Evolutionary conservation across 2,797 vertebrate species (phyloP), one percentile per base, ranked within the genome.

Genomic region (Sebastes taczanowskii): DNA sequence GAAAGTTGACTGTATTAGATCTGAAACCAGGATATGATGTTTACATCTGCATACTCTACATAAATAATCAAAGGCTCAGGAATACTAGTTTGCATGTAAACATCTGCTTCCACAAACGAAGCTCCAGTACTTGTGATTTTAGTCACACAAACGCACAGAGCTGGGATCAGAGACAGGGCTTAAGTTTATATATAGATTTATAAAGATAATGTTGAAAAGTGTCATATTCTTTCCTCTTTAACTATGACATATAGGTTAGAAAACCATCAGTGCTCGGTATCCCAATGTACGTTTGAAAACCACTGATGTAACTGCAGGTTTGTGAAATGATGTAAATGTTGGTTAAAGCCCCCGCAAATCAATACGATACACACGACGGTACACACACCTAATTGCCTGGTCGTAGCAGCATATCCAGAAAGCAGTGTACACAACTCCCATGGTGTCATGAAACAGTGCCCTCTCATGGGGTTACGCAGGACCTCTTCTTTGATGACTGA

Each of bases 391-490:
- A 58, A 25, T 20, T 68, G 18, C 23, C 2, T 4, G 42, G 27
- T 35, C 4, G 2, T 7, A 13, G 62, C 22, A n/a, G 52, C 29
- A 7, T 14, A 56, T 42, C 16, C 34, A 64, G 9, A 34, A 35
- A 64, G 34, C 20, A 4, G 23, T 0, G 59, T 18, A 20, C 46
- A 46, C 4, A 62, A 22, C 52, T 62, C 59, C 52, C 14, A 35
- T 5, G 60, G 56, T 53, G 46, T 55, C 56, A 75, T 22, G 29
- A 69, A 81, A 80, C 60, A 71, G 27, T 73, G 75, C 78, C 78
- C 85, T 75, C 66, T 84, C 58, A 75, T 80, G 61, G 78, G 35
- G 49, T 59, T 42, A 14, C 34, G 25, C 18, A 42, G 46, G 34
- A 78, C 32, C 61, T 79, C 59, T 25, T 10, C 11, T 62, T 53